phyloP scores from a whole-genome alignment of 2,797 vertebrate species.

The Heliangelus exortis region DNA sequence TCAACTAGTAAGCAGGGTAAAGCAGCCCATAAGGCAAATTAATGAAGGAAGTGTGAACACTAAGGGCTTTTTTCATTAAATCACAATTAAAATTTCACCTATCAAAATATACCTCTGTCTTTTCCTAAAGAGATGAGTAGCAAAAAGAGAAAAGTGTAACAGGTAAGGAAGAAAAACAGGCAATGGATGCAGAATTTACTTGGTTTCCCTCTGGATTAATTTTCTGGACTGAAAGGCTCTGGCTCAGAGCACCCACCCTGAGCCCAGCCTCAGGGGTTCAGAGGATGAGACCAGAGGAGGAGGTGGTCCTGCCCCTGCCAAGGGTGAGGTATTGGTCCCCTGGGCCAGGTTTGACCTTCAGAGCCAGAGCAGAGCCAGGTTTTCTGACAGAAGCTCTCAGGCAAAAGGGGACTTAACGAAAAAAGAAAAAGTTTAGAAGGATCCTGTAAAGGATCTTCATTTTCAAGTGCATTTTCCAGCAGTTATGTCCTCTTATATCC shows the following conservation, averaged over 20 bases:
- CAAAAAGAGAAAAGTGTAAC: not conserved
- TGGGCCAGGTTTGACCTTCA: not conserved
- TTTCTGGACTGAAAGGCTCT: not conserved
- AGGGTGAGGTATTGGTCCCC: rapidly evolving
- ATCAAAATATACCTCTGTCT: not conserved
- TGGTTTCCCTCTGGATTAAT: not conserved
- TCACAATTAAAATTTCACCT: not conserved
- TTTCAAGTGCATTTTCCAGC: conserved; percentile 14
- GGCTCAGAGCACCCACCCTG: not conserved
- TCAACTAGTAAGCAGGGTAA: not conserved
- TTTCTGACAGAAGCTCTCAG: not conserved
- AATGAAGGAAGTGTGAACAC: not conserved
- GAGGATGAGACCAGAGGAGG: not conserved
- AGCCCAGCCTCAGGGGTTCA: not conserved
- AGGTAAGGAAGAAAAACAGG: not conserved
- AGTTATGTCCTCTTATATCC: conserved; percentile 14
- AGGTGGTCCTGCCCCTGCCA: not conserved
- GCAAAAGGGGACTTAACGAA: not conserved
- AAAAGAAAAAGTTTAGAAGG: not conserved
- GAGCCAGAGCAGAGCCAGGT: rapidly evolving
- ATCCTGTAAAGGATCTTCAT: not conserved
- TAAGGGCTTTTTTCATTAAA: not conserved
- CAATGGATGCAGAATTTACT: not conserved
- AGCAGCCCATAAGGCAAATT: not conserved
- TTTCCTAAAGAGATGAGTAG: not conserved